phyloP scores from a whole-genome alignment of 2,888 invertebrate species.

The Chrysomela aeneicollis region DNA sequence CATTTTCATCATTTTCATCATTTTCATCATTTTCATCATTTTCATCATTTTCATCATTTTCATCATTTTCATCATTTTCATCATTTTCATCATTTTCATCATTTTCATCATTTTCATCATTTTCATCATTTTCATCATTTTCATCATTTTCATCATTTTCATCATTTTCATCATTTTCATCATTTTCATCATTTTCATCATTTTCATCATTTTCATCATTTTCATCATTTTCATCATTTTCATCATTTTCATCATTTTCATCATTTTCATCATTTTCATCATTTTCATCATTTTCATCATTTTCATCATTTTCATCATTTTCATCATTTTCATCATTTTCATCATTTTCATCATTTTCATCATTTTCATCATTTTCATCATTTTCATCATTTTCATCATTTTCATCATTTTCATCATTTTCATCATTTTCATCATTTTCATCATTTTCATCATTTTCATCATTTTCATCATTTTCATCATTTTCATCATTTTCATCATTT shows the following conservation, averaged over 20 bases:
- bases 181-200: conserved; percentile 6
- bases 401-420: conserved; percentile 5
- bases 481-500: conserved; percentile 2
- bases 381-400: conserved; percentile 9
- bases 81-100: not conserved
- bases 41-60: conserved; percentile 5
- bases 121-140: conserved; percentile 2
- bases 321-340: conserved; percentile 10
- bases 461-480: conserved; percentile 7
- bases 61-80: conserved; percentile 4
- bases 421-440: conserved; percentile 4
- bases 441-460: not conserved
- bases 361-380: not conserved
- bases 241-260: conserved; percentile 12
- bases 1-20: not conserved
- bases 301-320: not conserved
- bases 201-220: conserved; percentile 11
- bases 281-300: conserved; percentile 1
- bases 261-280: not conserved
- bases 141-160: not conserved
- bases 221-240: not conserved
- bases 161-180: conserved; percentile 1
- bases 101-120: conserved; percentile 7
- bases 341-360: conserved; percentile 5
- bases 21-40: conserved; percentile 9